Evolutionary conservation across 2,888 invertebrate genomes (phyloP).

Genomic region (Pachymerium ferrugineum): DNA sequence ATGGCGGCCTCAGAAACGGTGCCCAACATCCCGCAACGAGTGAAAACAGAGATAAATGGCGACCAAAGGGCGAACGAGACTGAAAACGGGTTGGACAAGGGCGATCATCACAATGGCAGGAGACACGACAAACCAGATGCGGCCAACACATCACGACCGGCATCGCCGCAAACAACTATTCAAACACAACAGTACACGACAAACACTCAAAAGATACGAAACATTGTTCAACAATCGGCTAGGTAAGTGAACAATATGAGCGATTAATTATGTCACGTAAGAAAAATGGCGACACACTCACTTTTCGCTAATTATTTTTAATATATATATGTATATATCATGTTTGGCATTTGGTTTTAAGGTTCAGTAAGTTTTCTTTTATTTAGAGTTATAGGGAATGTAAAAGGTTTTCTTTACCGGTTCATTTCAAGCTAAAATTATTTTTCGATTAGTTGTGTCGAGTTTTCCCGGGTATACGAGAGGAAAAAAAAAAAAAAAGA

Average conservation of each 20-base stretch:
- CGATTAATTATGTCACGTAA: neutral
- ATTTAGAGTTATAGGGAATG: too few species aligned
- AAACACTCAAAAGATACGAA: constrained; percentile 51
- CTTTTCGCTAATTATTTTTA: too few species aligned
- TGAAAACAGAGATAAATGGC: neutral
- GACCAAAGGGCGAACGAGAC: neutral
- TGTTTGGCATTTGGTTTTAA: too few species aligned
- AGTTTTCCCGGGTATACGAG: too few species aligned
- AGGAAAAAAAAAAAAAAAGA: too few species aligned
- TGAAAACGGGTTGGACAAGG: neutral
- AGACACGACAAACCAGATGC: neutral
- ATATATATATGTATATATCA: too few species aligned
- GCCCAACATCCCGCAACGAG: neutral
- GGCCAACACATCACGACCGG: neutral
- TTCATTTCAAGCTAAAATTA: too few species aligned
- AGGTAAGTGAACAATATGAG: constrained; percentile 50
- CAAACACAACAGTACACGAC: neutral
- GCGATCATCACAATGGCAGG: constrained; percentile 1
- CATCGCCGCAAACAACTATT: neutral
- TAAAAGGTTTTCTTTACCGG: too few species aligned
- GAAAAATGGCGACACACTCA: neutral
- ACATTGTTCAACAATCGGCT: constrained; percentile 60
- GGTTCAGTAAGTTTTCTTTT: too few species aligned
- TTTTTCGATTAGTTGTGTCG: too few species aligned
- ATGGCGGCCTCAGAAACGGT: constrained; percentile 23